Conservation (phyloP, 2,113 vertebrate genomes). For the Neofelis nebulosa region DNA sequence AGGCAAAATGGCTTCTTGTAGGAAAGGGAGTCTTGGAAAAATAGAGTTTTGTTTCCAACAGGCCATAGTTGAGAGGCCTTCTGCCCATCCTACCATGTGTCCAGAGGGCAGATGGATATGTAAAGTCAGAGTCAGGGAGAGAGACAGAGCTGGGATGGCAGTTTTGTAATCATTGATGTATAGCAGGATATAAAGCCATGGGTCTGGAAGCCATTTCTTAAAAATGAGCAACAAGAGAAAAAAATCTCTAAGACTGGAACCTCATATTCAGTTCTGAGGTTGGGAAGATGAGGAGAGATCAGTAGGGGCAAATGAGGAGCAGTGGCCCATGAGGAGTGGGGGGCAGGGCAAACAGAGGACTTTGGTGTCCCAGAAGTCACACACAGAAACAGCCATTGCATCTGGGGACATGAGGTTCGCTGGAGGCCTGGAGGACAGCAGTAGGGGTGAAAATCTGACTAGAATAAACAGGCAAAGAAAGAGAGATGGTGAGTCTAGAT, state of each 20-base stretch:
- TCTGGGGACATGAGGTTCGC: fast-evolving
- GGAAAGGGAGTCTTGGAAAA: background rate
- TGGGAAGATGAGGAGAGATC: background rate
- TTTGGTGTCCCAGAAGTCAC: background rate
- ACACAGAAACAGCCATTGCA: background rate
- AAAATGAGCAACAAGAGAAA: background rate
- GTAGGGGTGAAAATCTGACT: too few relatives aligned
- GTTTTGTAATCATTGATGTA: too few relatives aligned
- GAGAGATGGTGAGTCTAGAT: background rate
- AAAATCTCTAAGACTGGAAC: background rate
- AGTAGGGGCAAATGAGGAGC: background rate
- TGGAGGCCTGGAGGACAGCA: background rate
- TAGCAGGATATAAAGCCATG: background rate
- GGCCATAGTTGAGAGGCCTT: background rate
- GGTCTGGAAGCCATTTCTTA: too few relatives aligned
- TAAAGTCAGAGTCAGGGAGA: background rate
- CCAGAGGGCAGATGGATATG: background rate
- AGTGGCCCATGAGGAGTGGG: background rate
- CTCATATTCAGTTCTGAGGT: background rate
- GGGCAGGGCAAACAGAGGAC: background rate
- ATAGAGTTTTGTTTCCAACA: background rate
- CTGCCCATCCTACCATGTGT: background rate
- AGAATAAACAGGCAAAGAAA: background rate
- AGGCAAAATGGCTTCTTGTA: background rate
- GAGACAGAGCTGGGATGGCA: background rate